A percentile compares a stretch with the other conserved stretches of the same genome.
These are phyloP conservation scores for Anthopleura xanthogrammica DNA, from an alignment of 92 coral and sea anemone species.

Conservation along the genomic window DNA sequence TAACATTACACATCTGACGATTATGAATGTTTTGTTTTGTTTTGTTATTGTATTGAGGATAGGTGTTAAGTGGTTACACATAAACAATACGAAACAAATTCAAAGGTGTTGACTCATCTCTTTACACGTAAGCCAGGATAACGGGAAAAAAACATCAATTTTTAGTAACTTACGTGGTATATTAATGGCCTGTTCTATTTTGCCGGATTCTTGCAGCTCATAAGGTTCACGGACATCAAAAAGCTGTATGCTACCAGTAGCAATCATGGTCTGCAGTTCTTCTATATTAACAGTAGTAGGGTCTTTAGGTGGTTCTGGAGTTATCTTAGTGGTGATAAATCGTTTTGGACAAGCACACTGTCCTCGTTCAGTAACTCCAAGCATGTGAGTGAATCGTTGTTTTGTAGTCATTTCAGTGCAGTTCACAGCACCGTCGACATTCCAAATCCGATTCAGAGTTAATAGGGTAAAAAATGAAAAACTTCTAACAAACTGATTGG, in stretches of 20 bases:
- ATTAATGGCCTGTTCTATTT: constrained; percentile 45
- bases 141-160: not conserved
- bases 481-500: constrained; percentile 28
- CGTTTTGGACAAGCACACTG: constrained; percentile 54
- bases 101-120: not conserved
- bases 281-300: constrained; percentile 44
- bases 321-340: constrained; percentile 29
- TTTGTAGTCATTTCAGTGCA: constrained; percentile 44
- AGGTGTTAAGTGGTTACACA: not conserved
- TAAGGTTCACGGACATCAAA: constrained; percentile 68
- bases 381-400: constrained; percentile 48
- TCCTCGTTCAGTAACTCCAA: constrained; percentile 48
- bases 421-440: constrained; percentile 27
- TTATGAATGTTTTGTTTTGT: not conserved
- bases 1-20: too few relatives aligned
- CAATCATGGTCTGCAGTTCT: constrained; percentile 41
- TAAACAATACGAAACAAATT: not conserved
- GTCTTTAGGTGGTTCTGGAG: constrained; percentile 22
- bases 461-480: constrained; percentile 42
- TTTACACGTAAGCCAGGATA: not conserved
- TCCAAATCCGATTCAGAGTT: constrained; percentile 43
- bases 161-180: constrained; percentile 57
- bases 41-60: not conserved
- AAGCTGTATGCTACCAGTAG: constrained; percentile 36
- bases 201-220: constrained; percentile 51